These are phyloP conservation scores for Limnephilus lunatus DNA, from an alignment of 2,888 invertebrate genomes.

Conservation along the genomic window DNA sequence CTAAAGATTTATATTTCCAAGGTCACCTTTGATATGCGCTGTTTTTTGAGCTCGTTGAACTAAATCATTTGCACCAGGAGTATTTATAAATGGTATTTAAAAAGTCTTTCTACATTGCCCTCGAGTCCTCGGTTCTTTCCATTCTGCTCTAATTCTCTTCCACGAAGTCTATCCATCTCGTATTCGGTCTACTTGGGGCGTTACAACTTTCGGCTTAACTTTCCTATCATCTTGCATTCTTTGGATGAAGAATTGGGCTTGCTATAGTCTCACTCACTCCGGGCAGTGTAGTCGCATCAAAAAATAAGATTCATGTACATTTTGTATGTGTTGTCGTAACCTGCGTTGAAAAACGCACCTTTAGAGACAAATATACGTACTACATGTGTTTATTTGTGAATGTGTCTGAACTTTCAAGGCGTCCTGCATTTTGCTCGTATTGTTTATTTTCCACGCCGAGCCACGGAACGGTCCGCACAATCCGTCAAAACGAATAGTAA, in stretches of 20 bases:
- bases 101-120: too few species aligned
- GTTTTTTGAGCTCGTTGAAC: background rate
- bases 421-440: conserved; percentile 50
- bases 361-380: conserved; percentile 31
- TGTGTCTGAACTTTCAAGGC: conserved; percentile 52
- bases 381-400: conserved; percentile 40
- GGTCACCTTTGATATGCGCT: background rate
- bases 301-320: background rate
- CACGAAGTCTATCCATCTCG: too few species aligned
- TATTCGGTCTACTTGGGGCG: too few species aligned
- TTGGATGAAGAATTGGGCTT: too few species aligned
- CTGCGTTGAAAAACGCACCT: conserved; percentile 25
- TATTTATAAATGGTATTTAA: background rate
- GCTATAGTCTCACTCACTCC: too few species aligned
- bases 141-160: too few species aligned
- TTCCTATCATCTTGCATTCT: too few species aligned
- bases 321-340: background rate
- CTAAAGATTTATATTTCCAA: background rate
- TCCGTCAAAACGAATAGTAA: conserved; percentile 22
- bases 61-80: background rate
- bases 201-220: too few species aligned
- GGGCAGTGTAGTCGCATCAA: too few species aligned
- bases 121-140: too few species aligned
- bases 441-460: conserved; percentile 46
- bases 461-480: conserved; percentile 29